These are phyloP conservation scores for Neoaliturus tenellus DNA, from an alignment of 2,888 invertebrate genomes.

Conservation along the genomic window DNA sequence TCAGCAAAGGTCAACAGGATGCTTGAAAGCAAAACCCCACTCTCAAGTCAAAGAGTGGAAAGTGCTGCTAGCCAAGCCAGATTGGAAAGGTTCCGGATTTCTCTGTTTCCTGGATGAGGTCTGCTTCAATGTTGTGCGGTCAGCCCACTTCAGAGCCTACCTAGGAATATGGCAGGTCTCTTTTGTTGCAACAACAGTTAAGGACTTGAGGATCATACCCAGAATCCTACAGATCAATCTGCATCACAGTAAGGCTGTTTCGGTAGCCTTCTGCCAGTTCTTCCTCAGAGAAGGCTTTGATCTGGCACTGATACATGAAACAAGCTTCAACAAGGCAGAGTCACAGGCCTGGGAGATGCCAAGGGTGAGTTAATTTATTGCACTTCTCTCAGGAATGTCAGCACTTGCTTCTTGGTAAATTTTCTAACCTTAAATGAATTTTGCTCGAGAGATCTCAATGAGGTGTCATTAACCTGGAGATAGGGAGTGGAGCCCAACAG, in stretches of 20 bases:
- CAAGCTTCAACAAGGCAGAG: constrained; percentile 29
- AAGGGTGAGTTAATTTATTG: constrained; percentile 7
- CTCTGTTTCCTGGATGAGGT: constrained; percentile 18
- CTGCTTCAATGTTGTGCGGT: not conserved
- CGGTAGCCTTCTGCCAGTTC: constrained; percentile 34
- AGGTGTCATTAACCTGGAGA: constrained; percentile 5
- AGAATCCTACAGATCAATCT: constrained; percentile 68
- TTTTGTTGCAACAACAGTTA: not conserved
- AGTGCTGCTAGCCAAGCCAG: not conserved
- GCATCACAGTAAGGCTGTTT: constrained; percentile 47
- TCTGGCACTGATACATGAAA: constrained; percentile 44
- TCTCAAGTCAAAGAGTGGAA: not conserved
- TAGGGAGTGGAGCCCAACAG: not conserved
- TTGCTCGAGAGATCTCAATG: not conserved
- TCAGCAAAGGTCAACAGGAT: not conserved
- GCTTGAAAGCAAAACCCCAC: not conserved
- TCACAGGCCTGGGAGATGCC: constrained; percentile 2
- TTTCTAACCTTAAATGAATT: not conserved
- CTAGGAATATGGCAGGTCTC: not conserved
- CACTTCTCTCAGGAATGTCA: constrained; percentile 13
- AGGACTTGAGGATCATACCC: constrained; percentile 61
- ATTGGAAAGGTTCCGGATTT: constrained; percentile 3
- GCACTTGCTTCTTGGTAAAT: constrained; percentile 9
- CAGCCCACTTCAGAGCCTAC: not conserved
- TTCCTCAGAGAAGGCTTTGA: constrained; percentile 25